Percentiles rank a stretch among this genome's conserved stretches.
Evolutionary conservation across 2,888 invertebrate species (phyloP).

Genomic region (Punctoribates punctum): DNA sequence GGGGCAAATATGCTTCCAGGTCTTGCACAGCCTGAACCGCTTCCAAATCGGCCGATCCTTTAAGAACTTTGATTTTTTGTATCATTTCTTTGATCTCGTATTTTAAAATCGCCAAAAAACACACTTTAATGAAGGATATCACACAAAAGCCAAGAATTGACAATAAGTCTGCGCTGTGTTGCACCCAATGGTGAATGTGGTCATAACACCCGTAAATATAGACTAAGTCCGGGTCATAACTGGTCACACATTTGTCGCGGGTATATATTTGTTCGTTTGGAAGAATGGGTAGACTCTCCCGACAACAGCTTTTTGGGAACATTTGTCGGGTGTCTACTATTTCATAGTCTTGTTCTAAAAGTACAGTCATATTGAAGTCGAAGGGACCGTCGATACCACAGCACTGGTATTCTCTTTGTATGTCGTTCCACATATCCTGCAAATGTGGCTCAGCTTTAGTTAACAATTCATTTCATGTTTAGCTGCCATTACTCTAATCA

Average conservation of each 20-base stretch:
- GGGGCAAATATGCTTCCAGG: constrained; percentile 44
- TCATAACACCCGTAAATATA: constrained; percentile 65
- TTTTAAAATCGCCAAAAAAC: constrained; percentile 78
- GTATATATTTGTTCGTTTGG: background rate
- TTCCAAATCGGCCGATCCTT: constrained; percentile 53
- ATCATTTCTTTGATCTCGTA: constrained; percentile 88
- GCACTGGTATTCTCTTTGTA: constrained; percentile 65
- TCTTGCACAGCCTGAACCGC: constrained; percentile 39
- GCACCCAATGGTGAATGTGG: constrained; percentile 68
- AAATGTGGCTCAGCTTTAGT: constrained; percentile 57
- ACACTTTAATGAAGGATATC: constrained; percentile 79
- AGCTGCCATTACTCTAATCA: too few species aligned
- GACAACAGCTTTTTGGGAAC: constrained; percentile 48
- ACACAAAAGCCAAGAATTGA: constrained; percentile 77
- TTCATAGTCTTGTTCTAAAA: constrained; percentile 37
- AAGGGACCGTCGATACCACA: constrained; percentile 70
- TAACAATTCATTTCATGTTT: background rate
- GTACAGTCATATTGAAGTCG: constrained; percentile 51
- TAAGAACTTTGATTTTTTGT: constrained; percentile 77
- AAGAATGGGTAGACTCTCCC: constrained; percentile 51
- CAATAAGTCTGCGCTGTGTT: constrained; percentile 73
- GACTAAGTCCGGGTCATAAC: constrained; percentile 26
- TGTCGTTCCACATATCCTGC: constrained; percentile 51
- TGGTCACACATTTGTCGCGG: constrained; percentile 14
- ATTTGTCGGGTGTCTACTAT: constrained; percentile 33